These are phyloP conservation scores for Dexiosoma caninum DNA, from an alignment of 2,888 invertebrate genomes.

Conservation along the genomic window DNA sequence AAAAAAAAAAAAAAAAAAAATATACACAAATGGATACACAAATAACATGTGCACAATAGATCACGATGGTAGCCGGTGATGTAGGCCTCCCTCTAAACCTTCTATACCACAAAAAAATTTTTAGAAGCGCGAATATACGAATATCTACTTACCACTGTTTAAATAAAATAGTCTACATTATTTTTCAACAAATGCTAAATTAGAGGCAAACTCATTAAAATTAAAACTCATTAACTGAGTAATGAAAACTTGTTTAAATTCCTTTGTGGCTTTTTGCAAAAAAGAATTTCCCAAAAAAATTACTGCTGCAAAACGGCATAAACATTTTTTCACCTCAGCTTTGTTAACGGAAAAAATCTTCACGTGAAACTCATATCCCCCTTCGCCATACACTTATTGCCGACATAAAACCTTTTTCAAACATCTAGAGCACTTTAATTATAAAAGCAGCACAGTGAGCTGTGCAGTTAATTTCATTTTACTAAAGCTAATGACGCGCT, in stretches of 20 bases:
- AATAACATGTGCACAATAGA: no score
- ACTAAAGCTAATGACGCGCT: conserved; percentile 62
- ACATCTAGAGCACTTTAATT: conserved; percentile 10
- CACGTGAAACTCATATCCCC: neutral
- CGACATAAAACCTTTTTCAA: conserved; percentile 6
- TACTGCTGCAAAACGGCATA: neutral
- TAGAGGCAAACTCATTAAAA: neutral
- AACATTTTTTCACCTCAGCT: neutral
- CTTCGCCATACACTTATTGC: conserved; percentile 1
- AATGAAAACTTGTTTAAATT: neutral
- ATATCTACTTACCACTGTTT: no score
- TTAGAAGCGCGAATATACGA: no score
- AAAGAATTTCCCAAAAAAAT: neutral
- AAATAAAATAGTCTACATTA: neutral
- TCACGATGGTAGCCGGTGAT: no score
- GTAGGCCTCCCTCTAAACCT: no score
- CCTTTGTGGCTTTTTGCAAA: neutral
- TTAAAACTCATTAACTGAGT: neutral
- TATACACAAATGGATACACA: no score
- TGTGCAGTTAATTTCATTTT: conserved; percentile 62
- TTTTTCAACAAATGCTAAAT: neutral
- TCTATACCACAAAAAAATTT: no score
- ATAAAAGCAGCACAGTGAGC: conserved; percentile 6
- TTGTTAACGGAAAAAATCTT: neutral
- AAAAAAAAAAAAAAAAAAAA: no score